A percentile compares a stretch with the other conserved stretches of the same genome.
These are phyloP conservation scores for Isurus oxyrinchus DNA, from an alignment of 2,113 vertebrate genomes.

Conservation along the genomic window DNA sequence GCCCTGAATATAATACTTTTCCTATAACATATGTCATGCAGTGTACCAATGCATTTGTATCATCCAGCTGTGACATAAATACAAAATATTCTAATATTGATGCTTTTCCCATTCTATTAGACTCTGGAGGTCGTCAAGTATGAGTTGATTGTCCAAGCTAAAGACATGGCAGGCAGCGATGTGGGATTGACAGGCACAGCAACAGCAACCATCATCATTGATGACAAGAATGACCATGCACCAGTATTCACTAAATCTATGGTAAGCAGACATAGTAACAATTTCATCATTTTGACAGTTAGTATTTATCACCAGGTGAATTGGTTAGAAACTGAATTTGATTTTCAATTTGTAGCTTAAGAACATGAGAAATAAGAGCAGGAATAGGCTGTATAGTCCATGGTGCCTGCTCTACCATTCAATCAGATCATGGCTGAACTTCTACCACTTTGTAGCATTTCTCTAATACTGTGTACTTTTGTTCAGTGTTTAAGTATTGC, in stretches of 20 bases:
- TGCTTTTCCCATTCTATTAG: conserved; percentile 52
- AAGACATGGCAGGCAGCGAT: conserved; percentile 89
- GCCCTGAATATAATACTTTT: conserved; percentile 37
- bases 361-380: too few relatives aligned
- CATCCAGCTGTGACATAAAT: neutral
- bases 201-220: conserved; percentile 88
- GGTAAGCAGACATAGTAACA: conserved; percentile 59
- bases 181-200: conserved; percentile 89
- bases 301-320: neutral
- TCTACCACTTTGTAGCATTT: neutral
- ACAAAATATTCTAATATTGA: neutral
- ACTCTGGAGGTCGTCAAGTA: conserved; percentile 87
- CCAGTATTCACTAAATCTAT: conserved; percentile 93
- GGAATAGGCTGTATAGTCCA: neutral
- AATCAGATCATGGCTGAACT: neutral
- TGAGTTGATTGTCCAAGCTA: conserved; percentile 86
- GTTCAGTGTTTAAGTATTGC: neutral
- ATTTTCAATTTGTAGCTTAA: neutral
- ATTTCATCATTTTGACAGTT: neutral
- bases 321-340: neutral
- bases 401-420: neutral
- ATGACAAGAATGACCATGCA: conserved; percentile 92
- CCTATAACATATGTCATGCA: neutral
- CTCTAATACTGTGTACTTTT: neutral
- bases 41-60: neutral